Base-by-base conservation (phyloP, 2,888 invertebrate species). In the Andrena bucephala region DNA sequence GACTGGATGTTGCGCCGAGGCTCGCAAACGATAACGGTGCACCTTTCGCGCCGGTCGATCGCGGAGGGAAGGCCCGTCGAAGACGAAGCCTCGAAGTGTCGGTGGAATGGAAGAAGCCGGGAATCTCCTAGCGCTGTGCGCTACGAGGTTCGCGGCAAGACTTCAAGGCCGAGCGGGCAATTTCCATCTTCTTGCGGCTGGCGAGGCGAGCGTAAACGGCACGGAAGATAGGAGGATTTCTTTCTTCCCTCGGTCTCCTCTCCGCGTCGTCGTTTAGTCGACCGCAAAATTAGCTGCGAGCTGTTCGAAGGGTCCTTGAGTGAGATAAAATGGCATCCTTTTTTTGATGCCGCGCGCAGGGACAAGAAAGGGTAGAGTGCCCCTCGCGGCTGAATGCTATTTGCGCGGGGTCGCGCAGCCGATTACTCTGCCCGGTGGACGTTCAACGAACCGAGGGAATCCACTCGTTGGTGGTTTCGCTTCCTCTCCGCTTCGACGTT, bases 211-310 rank as follows among this genome's bases (percentile, higher is more conserved):
- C 76, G 76, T 85, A 86, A 87, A 87, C 76, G 80, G 77, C 77
- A 65, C 77, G 71, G 73, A 68, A 69, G 80, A 80, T 76, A 63
- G 75, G 68, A 77, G 63, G 52, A 79, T 75, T 81, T 84, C 83
- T 79, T 81, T 81, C 78, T 82, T 52, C 72, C 42, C 67, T 54
- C 71, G 60, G 77, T 62, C 76, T 42, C 48, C 33, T 59, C 54
- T 63, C 24, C 66, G 69, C 52, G 66, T 66, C 75, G 89, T 90
- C 91, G 89, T 89, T 91, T 85, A 87, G 84, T 79, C 88, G 85
- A 91, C 92, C 92, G 88, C 91, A 90, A 90, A 90, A 88, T 89
- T 88, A 91, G 87, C 89, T 86, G 84, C 87, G 85, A 90, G 86
- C 87, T 73, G 84, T 86, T 83, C 83, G 85, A 81, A 73, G 73